phyloP scores from a whole-genome alignment of 2,797 vertebrate genomes.

The Acanthornis magna region DNA sequence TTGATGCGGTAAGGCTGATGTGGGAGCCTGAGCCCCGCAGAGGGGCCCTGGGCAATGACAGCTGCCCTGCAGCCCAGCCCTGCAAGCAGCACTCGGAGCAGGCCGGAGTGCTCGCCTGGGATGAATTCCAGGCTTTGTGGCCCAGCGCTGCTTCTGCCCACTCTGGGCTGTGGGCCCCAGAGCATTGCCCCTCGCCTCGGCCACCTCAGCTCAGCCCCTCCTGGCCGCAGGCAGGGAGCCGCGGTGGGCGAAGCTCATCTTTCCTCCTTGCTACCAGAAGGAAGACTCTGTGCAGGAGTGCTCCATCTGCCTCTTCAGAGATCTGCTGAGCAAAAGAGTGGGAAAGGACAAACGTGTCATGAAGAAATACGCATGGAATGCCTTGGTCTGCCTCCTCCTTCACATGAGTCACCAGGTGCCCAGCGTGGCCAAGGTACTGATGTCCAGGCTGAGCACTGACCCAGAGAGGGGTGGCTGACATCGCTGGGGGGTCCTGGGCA shows the following conservation, averaged over 20 bases:
- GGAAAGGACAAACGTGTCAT: fast-evolving
- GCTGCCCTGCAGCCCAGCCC: background rate
- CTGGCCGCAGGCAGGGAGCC: too few relatives aligned
- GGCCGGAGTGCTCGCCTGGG: background rate
- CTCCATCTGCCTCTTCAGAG: background rate
- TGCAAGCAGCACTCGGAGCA: background rate
- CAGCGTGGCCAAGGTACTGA: too few relatives aligned
- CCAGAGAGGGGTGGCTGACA: background rate
- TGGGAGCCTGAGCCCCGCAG: background rate
- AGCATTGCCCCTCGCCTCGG: background rate
- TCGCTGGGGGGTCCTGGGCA: too few relatives aligned
- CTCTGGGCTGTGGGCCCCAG: background rate
- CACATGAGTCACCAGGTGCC: background rate
- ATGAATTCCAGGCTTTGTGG: background rate
- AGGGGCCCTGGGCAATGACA: background rate
- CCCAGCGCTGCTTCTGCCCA: background rate
- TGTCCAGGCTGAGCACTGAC: too few relatives aligned
- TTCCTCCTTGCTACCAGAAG: background rate
- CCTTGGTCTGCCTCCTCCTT: fast-evolving
- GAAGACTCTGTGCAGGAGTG: background rate
- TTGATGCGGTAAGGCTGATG: background rate
- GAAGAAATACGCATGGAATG: fast-evolving
- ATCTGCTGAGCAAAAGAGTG: background rate
- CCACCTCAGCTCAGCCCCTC: background rate
- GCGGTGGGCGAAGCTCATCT: background rate